phyloP scores from a whole-genome alignment of 2,888 invertebrate species.

The Tricholauxania praeusta region DNA sequence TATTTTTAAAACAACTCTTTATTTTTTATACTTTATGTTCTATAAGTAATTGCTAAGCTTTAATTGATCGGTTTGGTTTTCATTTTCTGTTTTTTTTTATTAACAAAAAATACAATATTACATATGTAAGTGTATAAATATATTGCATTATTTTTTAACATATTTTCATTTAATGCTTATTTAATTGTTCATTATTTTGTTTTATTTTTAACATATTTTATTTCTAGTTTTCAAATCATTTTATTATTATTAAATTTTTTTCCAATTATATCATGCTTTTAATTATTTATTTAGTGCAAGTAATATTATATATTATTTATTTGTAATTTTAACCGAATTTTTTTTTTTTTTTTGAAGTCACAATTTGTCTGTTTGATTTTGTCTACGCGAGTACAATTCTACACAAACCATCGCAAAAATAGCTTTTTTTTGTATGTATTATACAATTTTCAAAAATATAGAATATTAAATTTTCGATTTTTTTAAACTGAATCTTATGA shows the following conservation, averaged over 20 bases:
- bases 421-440: background rate
- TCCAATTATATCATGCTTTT: too few species aligned
- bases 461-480: too few species aligned
- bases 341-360: background rate
- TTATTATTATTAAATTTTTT: background rate
- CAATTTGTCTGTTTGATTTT: too few species aligned
- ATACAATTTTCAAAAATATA: too few species aligned
- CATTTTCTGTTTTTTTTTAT: background rate
- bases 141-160: constrained; percentile 4
- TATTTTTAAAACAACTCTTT: constrained; percentile 28
- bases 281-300: too few species aligned
- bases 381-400: too few species aligned
- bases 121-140: constrained; percentile 28
- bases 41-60: constrained; percentile 22
- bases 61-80: constrained; percentile 15
- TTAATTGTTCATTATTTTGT: too few species aligned
- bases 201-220: too few species aligned
- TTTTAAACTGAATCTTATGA: too few species aligned
- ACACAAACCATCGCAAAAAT: too few species aligned
- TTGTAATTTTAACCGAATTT: background rate
- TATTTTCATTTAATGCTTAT: too few species aligned
- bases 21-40: constrained; percentile 18
- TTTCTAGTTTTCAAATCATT: too few species aligned
- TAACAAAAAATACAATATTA: constrained; percentile 30
- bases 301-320: background rate